These are phyloP conservation scores for Leptopilina myrica DNA, from an alignment of 2,888 invertebrate species.

Conservation along the genomic window DNA sequence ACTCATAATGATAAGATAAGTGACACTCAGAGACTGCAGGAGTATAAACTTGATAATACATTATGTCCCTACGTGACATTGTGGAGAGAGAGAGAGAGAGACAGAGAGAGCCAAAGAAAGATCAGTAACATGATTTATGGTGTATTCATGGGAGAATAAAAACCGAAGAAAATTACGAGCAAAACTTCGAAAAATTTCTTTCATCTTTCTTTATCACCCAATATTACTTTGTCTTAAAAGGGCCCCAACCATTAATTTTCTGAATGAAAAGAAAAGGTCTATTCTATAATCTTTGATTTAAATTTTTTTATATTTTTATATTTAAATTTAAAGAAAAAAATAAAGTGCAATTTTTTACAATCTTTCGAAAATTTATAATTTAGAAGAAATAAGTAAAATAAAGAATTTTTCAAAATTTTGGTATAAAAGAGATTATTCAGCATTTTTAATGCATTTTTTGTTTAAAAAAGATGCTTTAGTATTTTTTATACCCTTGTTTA, in stretches of 20 bases:
- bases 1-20: slow-evolving; percentile 61
- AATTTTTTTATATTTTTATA: neutral
- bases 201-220: slow-evolving; percentile 4
- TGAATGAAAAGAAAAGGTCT: neutral
- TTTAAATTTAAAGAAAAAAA: neutral
- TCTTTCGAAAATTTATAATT: too few relatives aligned
- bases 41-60: slow-evolving; percentile 32
- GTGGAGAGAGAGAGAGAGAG: neutral
- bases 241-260: neutral
- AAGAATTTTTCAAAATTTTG: too few relatives aligned
- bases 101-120: too few relatives aligned
- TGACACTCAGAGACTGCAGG: slow-evolving; percentile 45
- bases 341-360: too few relatives aligned
- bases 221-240: slow-evolving; percentile 8
- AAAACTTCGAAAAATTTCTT: slow-evolving; percentile 15
- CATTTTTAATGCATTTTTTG: too few relatives aligned
- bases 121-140: slow-evolving; percentile 33
- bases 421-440: too few relatives aligned
- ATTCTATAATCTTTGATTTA: neutral
- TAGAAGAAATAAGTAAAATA: too few relatives aligned
- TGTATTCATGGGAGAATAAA: slow-evolving; percentile 41
- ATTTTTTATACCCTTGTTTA: too few relatives aligned
- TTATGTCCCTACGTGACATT: slow-evolving; percentile 43
- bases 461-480: too few relatives aligned
- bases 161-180: slow-evolving; percentile 11